Percentiles rank a stretch among this genome's conserved stretches.
phyloP scores from a whole-genome alignment of 2,797 vertebrate genomes.

The Poecile montanus region DNA sequence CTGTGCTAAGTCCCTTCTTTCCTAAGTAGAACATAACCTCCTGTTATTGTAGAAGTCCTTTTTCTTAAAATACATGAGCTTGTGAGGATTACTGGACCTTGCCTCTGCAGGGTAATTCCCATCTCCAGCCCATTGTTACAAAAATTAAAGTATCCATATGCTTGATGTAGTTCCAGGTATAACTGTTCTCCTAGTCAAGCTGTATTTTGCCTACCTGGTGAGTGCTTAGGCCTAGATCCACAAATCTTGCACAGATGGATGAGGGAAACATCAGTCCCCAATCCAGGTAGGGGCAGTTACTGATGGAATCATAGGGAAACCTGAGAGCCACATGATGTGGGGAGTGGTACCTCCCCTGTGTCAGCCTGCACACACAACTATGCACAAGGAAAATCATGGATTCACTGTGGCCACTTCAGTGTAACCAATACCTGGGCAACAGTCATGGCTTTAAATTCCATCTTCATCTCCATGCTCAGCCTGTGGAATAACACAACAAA shows the following conservation, averaged over 20 bases:
- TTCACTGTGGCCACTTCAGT: not conserved
- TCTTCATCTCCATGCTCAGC: not conserved
- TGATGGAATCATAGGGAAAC: not conserved
- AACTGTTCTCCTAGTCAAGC: not conserved
- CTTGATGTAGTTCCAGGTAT: not conserved
- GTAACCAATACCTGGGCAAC: rapidly evolving
- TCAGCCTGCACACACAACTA: not conserved
- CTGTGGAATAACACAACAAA: not conserved
- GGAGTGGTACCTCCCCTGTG: not conserved
- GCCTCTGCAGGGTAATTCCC: not conserved
- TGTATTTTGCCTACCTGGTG: not conserved
- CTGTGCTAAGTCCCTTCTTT: not conserved
- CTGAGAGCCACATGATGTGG: rapidly evolving
- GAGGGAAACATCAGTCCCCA: not conserved
- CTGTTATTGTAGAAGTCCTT: not conserved
- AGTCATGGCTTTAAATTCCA: not conserved
- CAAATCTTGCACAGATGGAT: not conserved
- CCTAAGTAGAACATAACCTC: not conserved
- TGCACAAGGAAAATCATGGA: rapidly evolving
- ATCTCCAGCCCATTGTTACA: not conserved
- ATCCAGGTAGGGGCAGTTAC: not conserved
- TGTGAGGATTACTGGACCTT: not conserved
- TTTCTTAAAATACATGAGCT: not conserved
- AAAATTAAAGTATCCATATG: not conserved
- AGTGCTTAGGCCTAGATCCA: not conserved